Percentiles rank a stretch among this genome's conserved stretches.
These are phyloP conservation scores for Drosophila macrospina DNA, from an alignment of 2,888 invertebrate species.

Conservation along the genomic window DNA sequence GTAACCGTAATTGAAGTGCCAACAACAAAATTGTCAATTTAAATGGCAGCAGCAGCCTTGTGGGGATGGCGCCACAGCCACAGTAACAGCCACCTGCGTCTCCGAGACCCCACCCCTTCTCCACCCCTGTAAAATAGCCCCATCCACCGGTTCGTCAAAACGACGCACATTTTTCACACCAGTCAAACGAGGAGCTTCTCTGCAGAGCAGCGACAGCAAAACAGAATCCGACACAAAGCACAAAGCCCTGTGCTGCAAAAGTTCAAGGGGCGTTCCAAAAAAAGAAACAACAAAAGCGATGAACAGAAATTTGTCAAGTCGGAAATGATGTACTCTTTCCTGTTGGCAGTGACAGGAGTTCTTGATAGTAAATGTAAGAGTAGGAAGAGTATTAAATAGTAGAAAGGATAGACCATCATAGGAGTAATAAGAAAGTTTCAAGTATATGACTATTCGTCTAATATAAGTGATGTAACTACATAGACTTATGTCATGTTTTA, in stretches of 20 bases:
- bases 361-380: neutral
- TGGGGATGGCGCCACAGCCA: constrained; percentile 46
- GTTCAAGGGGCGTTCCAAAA: constrained; percentile 73
- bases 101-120: constrained; percentile 16
- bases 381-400: neutral
- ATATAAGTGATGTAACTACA: neutral
- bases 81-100: constrained; percentile 62
- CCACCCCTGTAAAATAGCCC: constrained; percentile 12
- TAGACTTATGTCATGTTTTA: neutral
- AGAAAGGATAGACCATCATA: neutral
- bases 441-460: too few species aligned
- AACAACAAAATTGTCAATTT: constrained; percentile 78
- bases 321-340: constrained; percentile 54
- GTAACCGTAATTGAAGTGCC: constrained; percentile 70
- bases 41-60: constrained; percentile 63
- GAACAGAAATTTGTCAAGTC: constrained; percentile 18
- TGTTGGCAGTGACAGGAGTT: neutral
- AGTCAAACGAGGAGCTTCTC: constrained; percentile 32
- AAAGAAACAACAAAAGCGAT: constrained; percentile 45
- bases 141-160: constrained; percentile 17
- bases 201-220: constrained; percentile 15
- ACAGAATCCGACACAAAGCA: constrained; percentile 53
- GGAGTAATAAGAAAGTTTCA: too few species aligned
- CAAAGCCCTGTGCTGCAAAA: constrained; percentile 64
- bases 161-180: constrained; percentile 77